Evolutionary conservation across 2,113 vertebrate species (phyloP), one percentile per base, ranked within the genome.

Genomic region (Corythaeola cristata): DNA sequence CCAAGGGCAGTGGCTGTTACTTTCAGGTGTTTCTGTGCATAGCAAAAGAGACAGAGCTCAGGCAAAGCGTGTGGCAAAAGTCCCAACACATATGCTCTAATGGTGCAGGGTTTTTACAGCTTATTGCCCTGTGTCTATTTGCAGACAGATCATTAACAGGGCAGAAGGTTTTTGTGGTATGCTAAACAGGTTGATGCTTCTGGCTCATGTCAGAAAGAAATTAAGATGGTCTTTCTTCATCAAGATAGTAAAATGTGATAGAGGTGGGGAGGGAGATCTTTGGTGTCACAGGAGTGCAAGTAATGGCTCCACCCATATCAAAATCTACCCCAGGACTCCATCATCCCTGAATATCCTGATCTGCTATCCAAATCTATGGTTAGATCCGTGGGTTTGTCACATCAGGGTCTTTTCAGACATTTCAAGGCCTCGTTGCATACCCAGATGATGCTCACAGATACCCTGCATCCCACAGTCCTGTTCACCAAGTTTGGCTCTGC

Each of bases 401-500:
- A 24, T 21, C 14, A 37, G 17, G 5, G 32, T 63, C 24, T 53
- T 49, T 68, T 64, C 66, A 89, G 33, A 28, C 13, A 32, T 64
- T 89, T 68, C 89, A 81, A 6, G 3, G 12, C 30, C 37, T 85
- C n/a, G 12, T n/a, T 44, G 22, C 22, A 45, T 7, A 33, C 5
- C 7, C 50, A 52, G 28, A 35, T 0, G 0, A 35, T 45, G 77
- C 50, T 77, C 53, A 84, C 13, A 39, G 21, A 41, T 5, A 55
- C 14, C 4, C 62, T 80, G 41, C 15, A 5, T 10, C 33, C 47
- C 55, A 32, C 3, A 2, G 35, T 67, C 11, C 53, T 0, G 0
- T 20, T 88, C 23, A 35, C 15, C 20, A 56, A 35, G n/a, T n/a
- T 32, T 56, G 47, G 17, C 27, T 85, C 28, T 74, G 12, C 24